phyloP scores from a whole-genome alignment of 2,888 invertebrate species.

The Thera britannica region DNA sequence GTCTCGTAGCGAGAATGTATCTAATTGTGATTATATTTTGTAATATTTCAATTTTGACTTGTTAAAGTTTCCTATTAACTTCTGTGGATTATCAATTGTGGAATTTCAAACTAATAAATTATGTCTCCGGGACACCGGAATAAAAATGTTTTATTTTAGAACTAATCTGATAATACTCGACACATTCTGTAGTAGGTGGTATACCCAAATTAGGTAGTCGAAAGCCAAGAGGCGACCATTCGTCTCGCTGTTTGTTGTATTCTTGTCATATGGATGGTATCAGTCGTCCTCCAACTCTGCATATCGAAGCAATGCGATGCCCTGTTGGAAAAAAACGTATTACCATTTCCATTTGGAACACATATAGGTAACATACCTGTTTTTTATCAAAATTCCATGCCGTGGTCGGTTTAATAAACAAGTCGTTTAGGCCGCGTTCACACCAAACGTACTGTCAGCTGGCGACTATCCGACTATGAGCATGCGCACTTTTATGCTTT shows the following conservation, averaged over 20 bases:
- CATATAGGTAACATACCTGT: not conserved
- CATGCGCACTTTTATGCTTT: too few species aligned
- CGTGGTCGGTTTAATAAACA: too few species aligned
- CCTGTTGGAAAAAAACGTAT: slow-evolving; percentile 51
- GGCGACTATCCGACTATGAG: too few species aligned
- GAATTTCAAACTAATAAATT: slow-evolving; percentile 81
- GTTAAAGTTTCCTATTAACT: slow-evolving; percentile 73
- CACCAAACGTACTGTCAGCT: too few species aligned
- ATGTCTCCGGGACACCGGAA: slow-evolving; percentile 66
- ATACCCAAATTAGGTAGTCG: slow-evolving; percentile 20
- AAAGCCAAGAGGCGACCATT: slow-evolving; percentile 68
- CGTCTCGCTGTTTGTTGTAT: slow-evolving; percentile 66
- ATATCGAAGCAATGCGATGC: slow-evolving; percentile 80
- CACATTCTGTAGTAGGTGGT: not conserved
- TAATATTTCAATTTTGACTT: slow-evolving; percentile 73
- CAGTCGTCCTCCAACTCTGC: slow-evolving; percentile 62
- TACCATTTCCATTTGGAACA: not conserved
- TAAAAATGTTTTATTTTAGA: slow-evolving; percentile 56
- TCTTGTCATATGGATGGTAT: slow-evolving; percentile 72
- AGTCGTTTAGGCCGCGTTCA: too few species aligned
- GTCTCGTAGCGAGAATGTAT: slow-evolving; percentile 68
- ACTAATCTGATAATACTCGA: slow-evolving; percentile 2
- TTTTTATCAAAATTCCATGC: not conserved
- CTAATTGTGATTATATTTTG: slow-evolving; percentile 72
- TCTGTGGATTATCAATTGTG: slow-evolving; percentile 79